A percentile compares a stretch with the other conserved stretches of the same genome.
phyloP scores from a whole-genome alignment of 2,113 vertebrate genomes.

The Colossoma macropomum region DNA sequence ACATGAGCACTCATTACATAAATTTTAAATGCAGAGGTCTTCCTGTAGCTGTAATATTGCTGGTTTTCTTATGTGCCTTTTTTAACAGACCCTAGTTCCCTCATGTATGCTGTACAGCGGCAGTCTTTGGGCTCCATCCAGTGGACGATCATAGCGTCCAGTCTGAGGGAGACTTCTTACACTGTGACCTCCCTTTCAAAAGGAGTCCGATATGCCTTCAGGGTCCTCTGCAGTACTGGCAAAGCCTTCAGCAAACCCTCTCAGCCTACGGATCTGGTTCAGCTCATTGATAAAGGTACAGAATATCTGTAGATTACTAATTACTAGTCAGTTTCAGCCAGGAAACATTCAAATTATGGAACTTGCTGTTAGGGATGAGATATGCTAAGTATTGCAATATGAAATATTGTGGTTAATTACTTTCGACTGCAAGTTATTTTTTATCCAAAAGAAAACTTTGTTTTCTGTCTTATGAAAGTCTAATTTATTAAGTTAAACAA shows the following conservation, averaged over 20 bases:
- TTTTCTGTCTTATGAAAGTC: too few species aligned
- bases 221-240: constrained; percentile 85
- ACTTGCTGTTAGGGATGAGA: too few species aligned
- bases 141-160: constrained; percentile 83
- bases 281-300: constrained; percentile 86
- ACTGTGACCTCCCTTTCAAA: constrained; percentile 82
- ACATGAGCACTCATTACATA: background rate
- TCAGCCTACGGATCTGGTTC: constrained; percentile 79
- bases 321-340: background rate
- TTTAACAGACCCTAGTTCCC: constrained; percentile 76
- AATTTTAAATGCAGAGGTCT: background rate
- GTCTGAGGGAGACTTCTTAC: constrained; percentile 81
- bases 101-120: constrained; percentile 91
- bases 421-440: too few species aligned
- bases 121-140: constrained; percentile 88
- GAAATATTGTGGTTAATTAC: too few species aligned
- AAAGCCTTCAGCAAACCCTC: constrained; percentile 92
- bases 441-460: too few species aligned
- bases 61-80: constrained; percentile 23
- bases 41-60: too few species aligned
- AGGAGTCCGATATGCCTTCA: constrained; percentile 87
- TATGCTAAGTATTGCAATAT: too few species aligned
- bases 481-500: too few species aligned
- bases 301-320: background rate
- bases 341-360: background rate